Evolutionary conservation across 2,113 vertebrate genomes (phyloP), one percentile per base, ranked within the genome.

Genomic region (Catharus bicknelli): DNA sequence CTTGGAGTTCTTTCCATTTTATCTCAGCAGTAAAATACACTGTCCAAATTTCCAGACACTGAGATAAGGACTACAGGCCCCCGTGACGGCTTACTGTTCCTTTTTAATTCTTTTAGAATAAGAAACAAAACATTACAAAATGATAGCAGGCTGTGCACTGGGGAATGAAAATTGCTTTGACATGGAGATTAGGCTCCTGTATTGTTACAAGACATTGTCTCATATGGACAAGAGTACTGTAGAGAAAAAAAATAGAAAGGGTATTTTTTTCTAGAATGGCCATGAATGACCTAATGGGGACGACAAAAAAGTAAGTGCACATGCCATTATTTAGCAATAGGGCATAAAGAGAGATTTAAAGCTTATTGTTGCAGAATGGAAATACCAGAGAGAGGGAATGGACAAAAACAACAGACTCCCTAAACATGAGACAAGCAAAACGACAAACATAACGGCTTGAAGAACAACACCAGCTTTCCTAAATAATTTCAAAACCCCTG

Each of bases 141-240:
- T 97, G 98, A 99, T 99, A 99, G 99, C 98, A 98, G 98, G 98
- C 98, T 98, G 98, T 98, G 98, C 98, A 97, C 98, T 98, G 98
- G 98, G 98, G 99, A 98, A 98, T 99, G 98, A 99, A 99, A 99
- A 99, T 98, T 97, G 98, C 99, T 99, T 99, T 99, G 99, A 99
- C 99, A 99, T 98, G 98, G 99, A 99, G 99, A 99, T 99, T 99
- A 99, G 98, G 97, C 98, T 97, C 96, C 96, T 96, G 98, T 97
- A 99, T 99, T 99, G 98, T 99, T 98, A 98, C 98, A 98, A 99
- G 98, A 99, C 98, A 99, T 99, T 99, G 98, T 99, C 99, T 99
- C 98, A 98, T 98, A 98, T 98, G 98, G 98, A 98, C 97, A 97
- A 98, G 98, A 98, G 97, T 95, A 97, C 97, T 98, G 97, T 97